Conservation (phyloP, 2,888 invertebrate genomes). For the Cerastis leucographa region DNA sequence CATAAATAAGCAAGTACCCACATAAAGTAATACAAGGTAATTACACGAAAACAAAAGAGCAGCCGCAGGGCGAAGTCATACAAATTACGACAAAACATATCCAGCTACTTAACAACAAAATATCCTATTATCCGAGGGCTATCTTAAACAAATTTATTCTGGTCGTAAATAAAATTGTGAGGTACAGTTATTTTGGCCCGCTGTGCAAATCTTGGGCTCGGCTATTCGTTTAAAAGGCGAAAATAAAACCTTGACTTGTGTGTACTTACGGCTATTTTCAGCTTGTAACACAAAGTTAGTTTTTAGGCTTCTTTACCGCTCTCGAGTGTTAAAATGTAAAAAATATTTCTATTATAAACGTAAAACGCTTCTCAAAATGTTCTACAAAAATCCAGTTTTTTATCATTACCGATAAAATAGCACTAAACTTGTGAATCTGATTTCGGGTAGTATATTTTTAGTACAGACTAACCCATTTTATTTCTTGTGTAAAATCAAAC, state of each 20-base stretch:
- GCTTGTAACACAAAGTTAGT: slow-evolving; percentile 8
- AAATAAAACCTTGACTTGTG: slow-evolving; percentile 44
- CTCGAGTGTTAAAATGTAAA: not conserved
- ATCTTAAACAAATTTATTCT: slow-evolving; percentile 57
- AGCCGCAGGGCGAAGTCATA: slow-evolving; percentile 19
- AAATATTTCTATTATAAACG: slow-evolving; percentile 8
- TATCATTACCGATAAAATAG: slow-evolving; percentile 31
- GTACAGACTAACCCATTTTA: slow-evolving; percentile 29
- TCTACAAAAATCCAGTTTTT: slow-evolving; percentile 19
- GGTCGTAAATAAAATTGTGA: slow-evolving; percentile 54
- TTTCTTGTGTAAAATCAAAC: slow-evolving; percentile 27
- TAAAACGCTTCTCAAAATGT: slow-evolving; percentile 10
- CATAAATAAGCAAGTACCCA: slow-evolving; percentile 43
- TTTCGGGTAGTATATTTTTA: slow-evolving; percentile 17
- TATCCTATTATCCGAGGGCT: slow-evolving; percentile 47
- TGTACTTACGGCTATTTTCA: slow-evolving; percentile 19
- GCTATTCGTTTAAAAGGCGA: slow-evolving; percentile 38
- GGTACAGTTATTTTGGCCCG: slow-evolving; percentile 48
- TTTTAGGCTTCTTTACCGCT: not conserved
- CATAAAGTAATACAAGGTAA: slow-evolving; percentile 38
- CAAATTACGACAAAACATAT: slow-evolving; percentile 42
- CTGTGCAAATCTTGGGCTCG: slow-evolving; percentile 26
- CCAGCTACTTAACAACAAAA: slow-evolving; percentile 50
- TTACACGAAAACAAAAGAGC: slow-evolving; percentile 52
- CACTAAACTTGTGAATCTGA: slow-evolving; percentile 14